Base-by-base conservation (phyloP, 2,113 vertebrate genomes). In the Lepidothrix coronata region DNA sequence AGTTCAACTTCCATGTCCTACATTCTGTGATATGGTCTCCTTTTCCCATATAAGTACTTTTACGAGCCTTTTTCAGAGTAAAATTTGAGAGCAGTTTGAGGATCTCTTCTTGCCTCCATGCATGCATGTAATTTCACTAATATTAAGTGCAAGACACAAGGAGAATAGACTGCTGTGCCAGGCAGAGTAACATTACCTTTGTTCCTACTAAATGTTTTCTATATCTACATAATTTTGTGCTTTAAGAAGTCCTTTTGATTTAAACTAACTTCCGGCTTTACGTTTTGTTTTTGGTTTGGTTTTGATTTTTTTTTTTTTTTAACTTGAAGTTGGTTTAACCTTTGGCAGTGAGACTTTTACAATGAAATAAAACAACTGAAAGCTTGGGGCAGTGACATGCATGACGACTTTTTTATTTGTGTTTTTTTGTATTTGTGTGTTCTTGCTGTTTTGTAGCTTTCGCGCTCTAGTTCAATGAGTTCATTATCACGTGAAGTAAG, bases 401-500 rank as follows among this genome's bases (percentile, higher is more conserved):
- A 95, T 96, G 98, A 93, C 94, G 97, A 98, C 98, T 98, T 95
- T 95, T 88, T 95, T 93, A 95, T 97, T 94, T 95, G 93, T 96
- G 88, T 97, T 95, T 98, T 61, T 97, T 95, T 96, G 96, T 97
- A 82, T 98, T 91, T 98, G 95, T 98, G 96, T 98, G 97, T 97
- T 97, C 97, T 98, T 97, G 98, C 98, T 98, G 97, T 99, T 98
- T 98, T 97, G 97, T 98, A 99, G 99, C 99, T 99, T 95, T 99
- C 99, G 91, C 98, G 99, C 98, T 99, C 99, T 99, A 99, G 99
- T 98, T 99, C 99, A 97, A 98, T 99, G 99, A 99, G 99, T 98
- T 99, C 99, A 97, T 98, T 99, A 98, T 99, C 99, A 96, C 98
- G 98, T 63, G 99, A 99, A 99, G 99, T 99, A 97, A 99, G 99